Evolutionary conservation across 1,140 invertebrate species (phyloP).

Genomic region (Nephila pilipes): DNA sequence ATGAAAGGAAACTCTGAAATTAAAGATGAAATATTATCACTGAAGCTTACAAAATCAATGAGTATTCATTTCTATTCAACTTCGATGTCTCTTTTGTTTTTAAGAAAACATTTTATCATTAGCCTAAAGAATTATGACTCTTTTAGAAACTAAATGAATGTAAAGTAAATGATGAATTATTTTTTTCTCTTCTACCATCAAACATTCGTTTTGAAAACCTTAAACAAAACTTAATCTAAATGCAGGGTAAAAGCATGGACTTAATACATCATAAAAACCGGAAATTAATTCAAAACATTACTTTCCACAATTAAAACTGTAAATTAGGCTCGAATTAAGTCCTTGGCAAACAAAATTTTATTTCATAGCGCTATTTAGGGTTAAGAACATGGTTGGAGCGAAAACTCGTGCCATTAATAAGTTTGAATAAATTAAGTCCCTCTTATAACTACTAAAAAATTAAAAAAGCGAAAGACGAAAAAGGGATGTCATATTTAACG

Average conservation of each 20-base stretch:
- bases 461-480: conserved; percentile 39
- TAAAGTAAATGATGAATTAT: conserved; percentile 44
- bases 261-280: conserved; percentile 73
- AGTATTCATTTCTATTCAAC: conserved; percentile 48
- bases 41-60: conserved; percentile 21
- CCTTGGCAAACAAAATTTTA: conserved; percentile 59
- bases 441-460: conserved; percentile 50
- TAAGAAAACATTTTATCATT: conserved; percentile 22
- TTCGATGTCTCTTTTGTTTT: neutral
- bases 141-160: conserved; percentile 28
- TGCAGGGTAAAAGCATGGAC: conserved; percentile 18
- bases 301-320: conserved; percentile 74
- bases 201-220: conserved; percentile 14
- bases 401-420: conserved; percentile 56
- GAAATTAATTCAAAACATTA: conserved; percentile 75
- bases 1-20: conserved; percentile 20
- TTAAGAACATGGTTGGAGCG: neutral
- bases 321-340: conserved; percentile 71
- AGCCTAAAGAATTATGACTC: conserved; percentile 38
- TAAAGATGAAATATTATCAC: conserved; percentile 48
- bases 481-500: conserved; percentile 72
- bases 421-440: conserved; percentile 67
- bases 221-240: conserved; percentile 59
- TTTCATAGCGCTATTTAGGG: conserved; percentile 29
- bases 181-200: conserved; percentile 4